Evolutionary conservation across 2,888 invertebrate species (phyloP).

Genomic region (Callyntrura guangdongensis): DNA sequence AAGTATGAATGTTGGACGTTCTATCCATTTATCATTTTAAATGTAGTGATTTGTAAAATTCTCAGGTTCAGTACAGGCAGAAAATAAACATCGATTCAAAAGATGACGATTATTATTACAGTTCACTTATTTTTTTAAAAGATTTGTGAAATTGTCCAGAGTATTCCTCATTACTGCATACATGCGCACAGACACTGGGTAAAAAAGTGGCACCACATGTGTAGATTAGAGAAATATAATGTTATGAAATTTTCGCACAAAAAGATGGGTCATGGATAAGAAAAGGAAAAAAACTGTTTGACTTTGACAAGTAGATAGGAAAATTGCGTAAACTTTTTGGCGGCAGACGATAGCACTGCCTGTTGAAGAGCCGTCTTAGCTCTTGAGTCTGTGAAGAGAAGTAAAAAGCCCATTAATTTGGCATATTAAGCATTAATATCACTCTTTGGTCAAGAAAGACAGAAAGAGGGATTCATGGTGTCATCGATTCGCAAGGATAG

Average conservation of each 20-base stretch:
- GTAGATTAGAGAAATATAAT: no score
- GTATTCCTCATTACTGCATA: background rate
- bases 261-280: conserved; percentile 56
- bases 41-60: background rate
- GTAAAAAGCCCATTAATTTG: conserved; percentile 7
- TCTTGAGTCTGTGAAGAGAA: conserved; percentile 45
- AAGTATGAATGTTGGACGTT: background rate
- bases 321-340: conserved; percentile 59
- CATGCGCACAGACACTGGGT: background rate
- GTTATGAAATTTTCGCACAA: background rate
- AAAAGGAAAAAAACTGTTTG: background rate
- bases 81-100: no score
- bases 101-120: no score
- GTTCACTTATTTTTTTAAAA: background rate
- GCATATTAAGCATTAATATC: conserved; percentile 68
- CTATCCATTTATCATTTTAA: background rate
- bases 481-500: conserved; percentile 28
- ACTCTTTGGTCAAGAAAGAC: conserved; percentile 58
- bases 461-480: conserved; percentile 43
- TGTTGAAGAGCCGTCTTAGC: background rate
- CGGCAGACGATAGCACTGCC: background rate
- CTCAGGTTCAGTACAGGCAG: background rate
- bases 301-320: conserved; percentile 13
- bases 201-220: no score
- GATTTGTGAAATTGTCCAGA: background rate